phyloP scores from a whole-genome alignment of 2,797 vertebrate species.

The Cirrhinus mrigala region DNA sequence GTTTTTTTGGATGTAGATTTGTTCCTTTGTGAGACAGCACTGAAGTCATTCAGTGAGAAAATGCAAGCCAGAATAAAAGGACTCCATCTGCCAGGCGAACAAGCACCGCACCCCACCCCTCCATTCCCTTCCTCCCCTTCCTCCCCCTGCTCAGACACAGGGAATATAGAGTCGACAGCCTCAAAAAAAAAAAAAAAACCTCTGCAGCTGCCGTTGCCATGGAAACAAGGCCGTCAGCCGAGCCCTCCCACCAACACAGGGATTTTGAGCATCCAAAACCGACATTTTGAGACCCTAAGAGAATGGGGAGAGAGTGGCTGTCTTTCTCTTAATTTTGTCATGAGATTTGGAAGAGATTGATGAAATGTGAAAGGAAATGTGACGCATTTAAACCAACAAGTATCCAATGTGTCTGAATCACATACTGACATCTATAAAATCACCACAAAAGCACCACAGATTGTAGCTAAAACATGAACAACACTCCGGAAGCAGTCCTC shows the following conservation, averaged over 20 bases:
- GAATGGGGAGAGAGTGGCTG: not conserved
- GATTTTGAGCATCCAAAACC: conserved; percentile 54
- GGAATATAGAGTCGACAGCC: conserved; percentile 48
- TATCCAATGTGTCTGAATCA: not conserved
- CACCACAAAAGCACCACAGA: not conserved
- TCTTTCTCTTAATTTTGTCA: not conserved
- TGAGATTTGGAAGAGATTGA: not conserved
- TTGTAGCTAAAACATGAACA: not conserved
- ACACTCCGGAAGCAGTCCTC: not conserved
- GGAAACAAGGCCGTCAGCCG: conserved; percentile 62
- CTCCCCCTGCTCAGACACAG: conserved; percentile 38
- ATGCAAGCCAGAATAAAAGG: conserved; percentile 52
- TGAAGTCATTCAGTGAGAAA: conserved; percentile 51
- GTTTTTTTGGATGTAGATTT: conserved; percentile 18
- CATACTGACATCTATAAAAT: not conserved
- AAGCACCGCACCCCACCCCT: conserved; percentile 4
- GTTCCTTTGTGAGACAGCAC: conserved; percentile 38
- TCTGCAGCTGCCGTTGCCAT: conserved; percentile 65
- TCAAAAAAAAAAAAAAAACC: conserved; percentile 49
- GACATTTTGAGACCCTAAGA: conserved; percentile 34
- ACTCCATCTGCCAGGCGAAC: conserved; percentile 61
- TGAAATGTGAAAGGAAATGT: not conserved
- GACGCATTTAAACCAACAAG: not conserved
- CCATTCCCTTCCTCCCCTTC: conserved; percentile 16
- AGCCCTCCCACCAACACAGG: conserved; percentile 46